Base-by-base conservation (phyloP, 2,797 vertebrate species). In the Oreortyx pictus region DNA sequence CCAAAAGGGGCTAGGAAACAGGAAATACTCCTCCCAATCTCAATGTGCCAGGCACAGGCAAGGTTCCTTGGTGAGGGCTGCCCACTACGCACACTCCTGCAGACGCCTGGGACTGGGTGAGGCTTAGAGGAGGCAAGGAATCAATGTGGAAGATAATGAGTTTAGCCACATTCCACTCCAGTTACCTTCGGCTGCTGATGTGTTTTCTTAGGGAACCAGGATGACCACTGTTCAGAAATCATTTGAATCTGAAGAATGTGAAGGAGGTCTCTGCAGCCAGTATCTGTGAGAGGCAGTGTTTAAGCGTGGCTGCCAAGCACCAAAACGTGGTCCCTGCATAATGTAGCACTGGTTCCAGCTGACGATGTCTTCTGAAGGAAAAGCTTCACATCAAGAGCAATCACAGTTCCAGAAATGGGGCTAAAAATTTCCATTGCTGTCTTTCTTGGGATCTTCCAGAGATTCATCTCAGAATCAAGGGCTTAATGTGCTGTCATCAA, bases 291-390 rank as follows among this genome's bases (percentile, higher is more conserved):
- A 66, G 39, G 46, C 65, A 49, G 27, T 35, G 46, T 60, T 65
- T 33, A 35, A 65, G 64, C 6, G 0, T 14, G 44, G 80, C 49
- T 79, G 67, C 44, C n/a, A 9, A 62, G 84, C 43, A 79, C 49
- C 0, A 1, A 52, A 33, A 5, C 2, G 20, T 17, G 12, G 49
- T 41, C 50, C n/a, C 31, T 43, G 62, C 14, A 3, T 9, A 46
- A 74, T 4, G 56, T 29, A 74, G 56, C 14, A 14, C 61, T 46
- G 43, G 16, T 62, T 78, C 61, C 37, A 33, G 50, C 73, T 52
- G 44, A 65, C 20, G 50, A 44, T 19, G 43, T 62, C 56, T 74
- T 60, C 37, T 57, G 33, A 57, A 78, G 61, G 60, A 82, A 87
- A 62, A 78, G 37, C n/a, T 67, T n/a, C 37, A 46, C 14, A 13